A percentile compares a stretch with the other conserved stretches of the same genome.
Conservation (phyloP, 2,797 vertebrate genomes). For the Alauda arvensis region DNA sequence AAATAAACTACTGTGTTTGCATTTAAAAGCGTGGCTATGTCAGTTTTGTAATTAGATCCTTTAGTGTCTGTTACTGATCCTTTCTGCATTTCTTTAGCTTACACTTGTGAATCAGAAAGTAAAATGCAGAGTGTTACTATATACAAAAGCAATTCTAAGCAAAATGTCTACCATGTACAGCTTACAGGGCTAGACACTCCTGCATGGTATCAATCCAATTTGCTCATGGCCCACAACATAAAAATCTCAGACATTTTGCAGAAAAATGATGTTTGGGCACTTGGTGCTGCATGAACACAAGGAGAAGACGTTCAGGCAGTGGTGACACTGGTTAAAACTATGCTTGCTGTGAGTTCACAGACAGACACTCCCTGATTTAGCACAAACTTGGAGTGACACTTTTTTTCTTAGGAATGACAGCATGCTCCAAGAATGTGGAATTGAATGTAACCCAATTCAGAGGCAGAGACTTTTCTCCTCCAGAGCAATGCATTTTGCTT, state of each 20-base stretch:
- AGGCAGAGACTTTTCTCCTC: not conserved
- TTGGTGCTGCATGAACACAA: not conserved
- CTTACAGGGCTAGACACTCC: not conserved
- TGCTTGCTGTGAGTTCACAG: not conserved
- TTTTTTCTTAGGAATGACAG: slow-evolving; percentile 29
- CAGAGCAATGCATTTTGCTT: not conserved
- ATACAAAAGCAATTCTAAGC: not conserved
- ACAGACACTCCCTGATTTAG: slow-evolving; percentile 3
- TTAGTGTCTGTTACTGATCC: slow-evolving; percentile 31
- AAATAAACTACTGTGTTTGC: slow-evolving; percentile 21
- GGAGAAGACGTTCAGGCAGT: not conserved
- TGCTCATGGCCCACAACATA: not conserved
- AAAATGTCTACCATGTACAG: not conserved
- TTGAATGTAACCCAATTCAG: not conserved
- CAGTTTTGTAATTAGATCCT: slow-evolving; percentile 38
- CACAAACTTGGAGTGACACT: not conserved
- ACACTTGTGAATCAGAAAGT: not conserved
- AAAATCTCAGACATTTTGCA: not conserved
- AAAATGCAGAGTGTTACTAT: not conserved
- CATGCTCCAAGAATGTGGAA: slow-evolving; percentile 10
- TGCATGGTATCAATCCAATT: not conserved
- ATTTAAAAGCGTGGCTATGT: slow-evolving; percentile 18
- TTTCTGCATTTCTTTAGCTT: slow-evolving; percentile 23
- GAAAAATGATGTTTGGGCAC: not conserved
- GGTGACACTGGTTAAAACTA: not conserved